These are phyloP conservation scores for Leuciscus waleckii DNA, from an alignment of 2,797 vertebrate genomes.

Conservation along the genomic window DNA sequence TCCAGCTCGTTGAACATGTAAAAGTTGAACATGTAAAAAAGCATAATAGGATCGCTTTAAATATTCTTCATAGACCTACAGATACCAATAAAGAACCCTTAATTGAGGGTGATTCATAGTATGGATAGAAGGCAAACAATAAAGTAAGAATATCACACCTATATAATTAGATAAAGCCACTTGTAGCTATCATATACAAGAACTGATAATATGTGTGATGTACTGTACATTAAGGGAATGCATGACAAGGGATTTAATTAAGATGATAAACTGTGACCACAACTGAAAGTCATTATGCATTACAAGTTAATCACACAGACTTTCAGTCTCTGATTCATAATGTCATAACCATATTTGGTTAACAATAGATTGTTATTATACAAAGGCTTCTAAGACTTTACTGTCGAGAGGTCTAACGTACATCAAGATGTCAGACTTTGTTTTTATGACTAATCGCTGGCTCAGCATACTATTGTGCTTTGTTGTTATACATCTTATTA, in stretches of 20 bases:
- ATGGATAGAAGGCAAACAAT: not conserved
- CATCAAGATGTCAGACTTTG: slow-evolving; percentile 24
- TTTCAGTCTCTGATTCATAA: slow-evolving; percentile 43
- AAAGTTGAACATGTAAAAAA: not conserved
- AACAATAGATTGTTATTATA: not conserved
- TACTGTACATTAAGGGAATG: not conserved
- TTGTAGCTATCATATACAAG: not conserved
- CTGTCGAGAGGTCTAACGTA: slow-evolving; percentile 27
- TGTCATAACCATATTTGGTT: slow-evolving; percentile 19
- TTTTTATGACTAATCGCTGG: slow-evolving; percentile 8
- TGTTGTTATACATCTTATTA: not conserved
- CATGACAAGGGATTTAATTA: slow-evolving; percentile 16
- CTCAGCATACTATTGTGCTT: not conserved
- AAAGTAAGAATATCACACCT: not conserved
- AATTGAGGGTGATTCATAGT: not conserved
- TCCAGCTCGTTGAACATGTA: no score
- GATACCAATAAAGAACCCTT: not conserved
- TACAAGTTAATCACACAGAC: slow-evolving; percentile 1
- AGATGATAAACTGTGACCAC: slow-evolving; percentile 40
- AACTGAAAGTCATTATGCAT: slow-evolving; percentile 24
- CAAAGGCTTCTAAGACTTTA: slow-evolving; percentile 12
- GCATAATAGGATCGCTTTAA: not conserved
- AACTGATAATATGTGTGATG: not conserved
- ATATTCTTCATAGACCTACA: not conserved
- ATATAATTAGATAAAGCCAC: not conserved